Base-by-base conservation (phyloP, 2,888 invertebrate genomes). In the Standfussiana lucernea region DNA sequence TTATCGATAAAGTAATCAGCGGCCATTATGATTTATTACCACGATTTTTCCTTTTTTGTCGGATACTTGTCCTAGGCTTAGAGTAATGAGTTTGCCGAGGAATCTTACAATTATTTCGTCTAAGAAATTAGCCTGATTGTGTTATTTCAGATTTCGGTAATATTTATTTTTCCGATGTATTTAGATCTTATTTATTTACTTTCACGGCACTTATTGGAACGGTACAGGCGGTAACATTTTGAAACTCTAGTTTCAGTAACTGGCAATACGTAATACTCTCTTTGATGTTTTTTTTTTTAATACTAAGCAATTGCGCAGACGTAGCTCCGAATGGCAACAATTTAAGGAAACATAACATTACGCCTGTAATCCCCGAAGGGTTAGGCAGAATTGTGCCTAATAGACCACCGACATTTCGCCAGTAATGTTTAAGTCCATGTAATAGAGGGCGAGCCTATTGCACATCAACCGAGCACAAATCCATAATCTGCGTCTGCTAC, bases 1-100 rank as follows among this genome's bases (percentile, higher is more conserved):
- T 85, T 85, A 85, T 88, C 86, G 86, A 68, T 65, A 75, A 88
- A 83, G 77, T 56, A 80, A 87, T 86, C 83, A 79, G 64, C 56
- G 45, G 59, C 61, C 56, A 72, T 74, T 79, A 72, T 79, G 77
- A 88, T 79, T 79, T 79, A 88, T 83, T 75, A 56, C 37, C 32
- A 59, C 47, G 45, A 82, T 79, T 87, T 61, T 71, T 72, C 59
- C n/a, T 13, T 18, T 83, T 67, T 70, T 18, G 21, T 71, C 28
- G 53, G 18, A 67, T 15, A 35, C 35, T 42, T 32, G 32, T 45
- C 37, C 35, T 72, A 21, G 35, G 7, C 24, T 56, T 35, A 68
- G 28, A 50, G 35, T 61, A 64, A 75, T 64, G 21, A 56, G 40
- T 53, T 35, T 45, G 6, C 35, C 8, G 47, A 45, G 8, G 35